A percentile compares a stretch with the other conserved stretches of the same genome.
Evolutionary conservation across 2,888 invertebrate genomes (phyloP).

Genomic region (Drosophila kanekoi): DNA sequence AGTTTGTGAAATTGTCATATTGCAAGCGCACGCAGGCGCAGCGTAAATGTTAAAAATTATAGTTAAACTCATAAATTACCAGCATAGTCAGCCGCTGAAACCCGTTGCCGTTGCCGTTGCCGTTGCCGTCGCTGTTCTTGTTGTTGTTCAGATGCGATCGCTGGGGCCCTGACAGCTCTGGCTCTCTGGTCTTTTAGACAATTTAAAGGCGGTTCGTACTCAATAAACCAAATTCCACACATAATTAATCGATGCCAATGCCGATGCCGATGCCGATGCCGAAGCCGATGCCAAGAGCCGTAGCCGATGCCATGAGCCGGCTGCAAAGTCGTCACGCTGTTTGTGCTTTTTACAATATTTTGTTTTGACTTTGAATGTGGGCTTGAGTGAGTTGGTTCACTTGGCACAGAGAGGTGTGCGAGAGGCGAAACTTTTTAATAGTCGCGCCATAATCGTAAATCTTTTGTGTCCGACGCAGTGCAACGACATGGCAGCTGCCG

Average conservation of each 20-base stretch:
- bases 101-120: slow-evolving; percentile 45
- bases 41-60: slow-evolving; percentile 83
- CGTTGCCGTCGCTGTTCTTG: slow-evolving; percentile 9
- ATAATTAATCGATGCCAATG: slow-evolving; percentile 82
- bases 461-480: slow-evolving; percentile 82
- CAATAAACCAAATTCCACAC: slow-evolving; percentile 83
- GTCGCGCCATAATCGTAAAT: slow-evolving; percentile 84
- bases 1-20: slow-evolving; percentile 72
- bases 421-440: slow-evolving; percentile 83
- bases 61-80: slow-evolving; percentile 83
- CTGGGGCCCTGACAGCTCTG: slow-evolving; percentile 66
- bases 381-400: slow-evolving; percentile 58
- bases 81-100: slow-evolving; percentile 70
- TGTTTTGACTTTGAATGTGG: slow-evolving; percentile 79
- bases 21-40: slow-evolving; percentile 82
- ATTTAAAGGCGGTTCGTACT: slow-evolving; percentile 82
- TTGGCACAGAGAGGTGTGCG: slow-evolving; percentile 61
- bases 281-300: slow-evolving; percentile 4
- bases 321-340: slow-evolving; percentile 49
- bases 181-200: slow-evolving; percentile 77
- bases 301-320: slow-evolving; percentile 32
- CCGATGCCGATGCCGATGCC: slow-evolving; percentile 25
- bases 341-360: slow-evolving; percentile 68
- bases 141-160: slow-evolving; percentile 38
- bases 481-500: slow-evolving; percentile 74